Base-by-base conservation (phyloP, 2,113 vertebrate genomes). In the Nothoprocta perdicaria region DNA sequence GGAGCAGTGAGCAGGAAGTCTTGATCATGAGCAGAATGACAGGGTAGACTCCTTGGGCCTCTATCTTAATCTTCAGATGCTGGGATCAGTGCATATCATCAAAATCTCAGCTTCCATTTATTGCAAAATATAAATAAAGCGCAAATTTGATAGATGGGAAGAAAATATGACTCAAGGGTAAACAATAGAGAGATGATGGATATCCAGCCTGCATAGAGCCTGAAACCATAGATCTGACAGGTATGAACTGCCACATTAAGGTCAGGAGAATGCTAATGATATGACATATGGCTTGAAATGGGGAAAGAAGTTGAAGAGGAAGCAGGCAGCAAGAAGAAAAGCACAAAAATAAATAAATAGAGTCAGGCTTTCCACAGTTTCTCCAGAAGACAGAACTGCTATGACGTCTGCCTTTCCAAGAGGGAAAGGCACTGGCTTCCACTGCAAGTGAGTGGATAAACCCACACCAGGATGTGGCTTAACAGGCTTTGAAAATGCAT, bases 241-340 rank as follows among this genome's bases (percentile, higher is more conserved):
- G 60, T 89, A 96, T 75, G 89, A 93, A 90, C 84, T 93, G 89
- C 91, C 93, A 76, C 81, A 87, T 84, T 92, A 92, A 38, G 75
- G 75, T 75, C 18, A 9, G 43, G 21, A 23, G 0, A 1, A 68
- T 57, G 61, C 52, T 95, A 89, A 92, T 11, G 89, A 86, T 75
- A 67, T 17, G 71, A 80, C 61, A 76, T 29, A 80, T 1, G 10
- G 45, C 63, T 63, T 71, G 38, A 53, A 80, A 58, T 3, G 10
- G 48, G 18, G 26, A 87, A 69, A 46, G 26, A 72, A 53, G 48
- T 48, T 13, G 22, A 87, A 31, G 27, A 60, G 15, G 63, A 69
- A 66, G 50, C 55, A 87, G 60, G 55, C 35, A 63, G 40, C 35
- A 58, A 3, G 23, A 84, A 63, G 12, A 40, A 27, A 72, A 38